Percentiles rank a stretch among this genome's conserved stretches.
Conservation (phyloP, 2,888 invertebrate genomes). For the Myopa testacea region DNA sequence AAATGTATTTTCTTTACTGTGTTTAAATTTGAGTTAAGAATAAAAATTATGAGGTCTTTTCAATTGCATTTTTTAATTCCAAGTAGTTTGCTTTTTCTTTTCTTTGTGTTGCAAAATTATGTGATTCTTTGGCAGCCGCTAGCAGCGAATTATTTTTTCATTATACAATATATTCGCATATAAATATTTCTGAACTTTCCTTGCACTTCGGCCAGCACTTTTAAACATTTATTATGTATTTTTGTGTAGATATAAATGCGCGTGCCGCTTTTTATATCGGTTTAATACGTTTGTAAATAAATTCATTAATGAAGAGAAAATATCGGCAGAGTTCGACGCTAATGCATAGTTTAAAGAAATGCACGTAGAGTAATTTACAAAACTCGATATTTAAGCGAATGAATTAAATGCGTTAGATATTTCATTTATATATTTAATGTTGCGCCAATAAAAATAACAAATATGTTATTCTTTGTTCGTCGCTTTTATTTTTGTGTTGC, state of each 20-base stretch:
- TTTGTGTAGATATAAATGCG: neutral
- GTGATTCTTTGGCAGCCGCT: neutral
- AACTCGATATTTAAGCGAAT: no score
- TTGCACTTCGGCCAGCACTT: neutral
- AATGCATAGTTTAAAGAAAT: constrained; percentile 9
- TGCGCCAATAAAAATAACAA: no score
- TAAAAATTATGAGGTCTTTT: neutral
- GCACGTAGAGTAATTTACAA: neutral
- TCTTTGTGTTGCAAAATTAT: neutral
- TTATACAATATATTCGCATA: constrained; percentile 30
- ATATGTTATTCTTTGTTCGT: no score
- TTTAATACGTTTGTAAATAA: constrained; percentile 24
- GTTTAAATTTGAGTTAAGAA: neutral
- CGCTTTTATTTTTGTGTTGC: no score
- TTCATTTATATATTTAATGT: no score
- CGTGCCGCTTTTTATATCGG: neutral
- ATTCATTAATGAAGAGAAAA: constrained; percentile 29
- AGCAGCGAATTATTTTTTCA: constrained; percentile 13
- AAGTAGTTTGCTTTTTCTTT: neutral
- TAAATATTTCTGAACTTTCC: constrained; percentile 10
- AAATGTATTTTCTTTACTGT: neutral
- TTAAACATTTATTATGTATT: neutral
- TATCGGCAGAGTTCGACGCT: constrained; percentile 26
- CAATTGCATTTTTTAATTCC: constrained; percentile 7
- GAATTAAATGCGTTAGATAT: no score